phyloP scores from a whole-genome alignment of 2,113 vertebrate genomes.

The Desmodus rotundus region DNA sequence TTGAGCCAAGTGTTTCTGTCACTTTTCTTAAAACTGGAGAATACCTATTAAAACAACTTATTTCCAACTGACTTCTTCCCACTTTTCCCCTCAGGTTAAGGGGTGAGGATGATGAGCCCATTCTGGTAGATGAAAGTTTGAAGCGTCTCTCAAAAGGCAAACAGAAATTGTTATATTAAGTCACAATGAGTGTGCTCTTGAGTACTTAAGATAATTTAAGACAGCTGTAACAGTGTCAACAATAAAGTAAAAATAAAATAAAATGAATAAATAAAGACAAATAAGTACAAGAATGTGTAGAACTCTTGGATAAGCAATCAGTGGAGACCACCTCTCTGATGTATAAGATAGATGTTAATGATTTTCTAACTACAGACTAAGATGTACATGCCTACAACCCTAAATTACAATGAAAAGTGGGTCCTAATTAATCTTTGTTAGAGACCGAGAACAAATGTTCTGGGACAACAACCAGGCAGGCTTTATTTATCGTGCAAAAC shows the following conservation, averaged over 20 bases:
- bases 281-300: background rate
- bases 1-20: background rate
- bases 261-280: no score
- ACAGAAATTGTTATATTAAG: background rate
- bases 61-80: background rate
- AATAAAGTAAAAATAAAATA: no score
- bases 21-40: constrained; percentile 18
- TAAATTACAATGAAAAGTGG: background rate
- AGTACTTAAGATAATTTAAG: background rate
- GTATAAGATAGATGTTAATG: background rate
- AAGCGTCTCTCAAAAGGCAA: background rate
- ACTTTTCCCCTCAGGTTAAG: background rate
- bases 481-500: background rate
- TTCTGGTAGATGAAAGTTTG: background rate
- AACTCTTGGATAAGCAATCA: constrained; percentile 12
- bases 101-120: background rate
- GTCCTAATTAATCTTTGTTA: constrained; percentile 1
- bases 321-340: background rate
- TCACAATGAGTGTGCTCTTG: background rate
- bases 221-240: no score
- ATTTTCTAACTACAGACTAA: constrained; percentile 22
- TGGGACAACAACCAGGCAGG: background rate
- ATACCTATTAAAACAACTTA: background rate
- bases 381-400: background rate
- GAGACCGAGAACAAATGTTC: background rate